These are phyloP conservation scores for Ferdinandea cuprea DNA, from an alignment of 2,888 invertebrate genomes.

Conservation along the genomic window DNA sequence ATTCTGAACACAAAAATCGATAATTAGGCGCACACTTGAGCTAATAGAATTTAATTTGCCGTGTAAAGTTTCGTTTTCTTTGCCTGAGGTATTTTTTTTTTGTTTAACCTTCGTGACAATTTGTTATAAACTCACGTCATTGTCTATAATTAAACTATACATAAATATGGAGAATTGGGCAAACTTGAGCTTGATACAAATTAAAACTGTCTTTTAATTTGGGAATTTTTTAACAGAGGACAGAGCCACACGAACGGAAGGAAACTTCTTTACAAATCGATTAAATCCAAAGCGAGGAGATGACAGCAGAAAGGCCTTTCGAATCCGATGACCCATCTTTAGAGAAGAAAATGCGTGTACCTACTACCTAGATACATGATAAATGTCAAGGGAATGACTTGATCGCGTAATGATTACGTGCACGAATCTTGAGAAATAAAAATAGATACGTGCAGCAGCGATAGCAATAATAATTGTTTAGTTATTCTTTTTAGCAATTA, in stretches of 20 bases:
- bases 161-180: conserved; percentile 7
- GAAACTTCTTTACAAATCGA: conserved; percentile 57
- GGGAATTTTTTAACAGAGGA: conserved; percentile 38
- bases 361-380: too few relatives aligned
- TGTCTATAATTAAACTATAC: conserved; percentile 32
- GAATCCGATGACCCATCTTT: neutral
- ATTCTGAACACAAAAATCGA: conserved; percentile 46
- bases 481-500: conserved; percentile 65
- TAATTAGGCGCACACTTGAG: conserved; percentile 73
- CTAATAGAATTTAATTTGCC: conserved; percentile 63
- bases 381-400: conserved; percentile 1
- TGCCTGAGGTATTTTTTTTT: neutral
- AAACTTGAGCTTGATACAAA: conserved; percentile 9
- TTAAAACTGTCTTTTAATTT: conserved; percentile 49
- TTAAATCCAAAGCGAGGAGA: conserved; percentile 49
- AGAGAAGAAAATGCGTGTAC: conserved; percentile 30
- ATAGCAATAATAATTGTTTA: conserved; percentile 42
- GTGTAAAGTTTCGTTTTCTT: neutral
- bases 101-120: neutral
- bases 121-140: conserved; percentile 39
- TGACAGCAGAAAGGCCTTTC: conserved; percentile 41
- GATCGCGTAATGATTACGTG: conserved; percentile 62
- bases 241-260: conserved; percentile 45
- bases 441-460: conserved; percentile 8
- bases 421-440: conserved; percentile 53